Evolutionary conservation across 1,140 invertebrate genomes (phyloP), one percentile per base, ranked within the genome.

Genomic region (Acromyrmex echinatior): DNA sequence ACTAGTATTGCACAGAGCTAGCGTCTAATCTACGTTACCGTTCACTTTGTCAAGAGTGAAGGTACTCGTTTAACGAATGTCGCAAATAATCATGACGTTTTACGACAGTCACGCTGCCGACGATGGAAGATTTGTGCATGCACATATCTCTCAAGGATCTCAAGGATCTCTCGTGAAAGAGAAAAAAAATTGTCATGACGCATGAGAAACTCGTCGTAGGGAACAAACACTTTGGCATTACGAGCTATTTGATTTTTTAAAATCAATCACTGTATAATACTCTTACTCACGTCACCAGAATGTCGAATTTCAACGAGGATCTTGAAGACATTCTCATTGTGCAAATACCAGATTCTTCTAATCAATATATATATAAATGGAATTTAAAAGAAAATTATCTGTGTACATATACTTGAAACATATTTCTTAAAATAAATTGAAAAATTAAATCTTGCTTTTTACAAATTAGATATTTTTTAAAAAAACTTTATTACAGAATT

Each of bases 61-160:
- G 51, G 51, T 71, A 39, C 21, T 71, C 12, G 39, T 66, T 68
- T 68, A 80, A 81, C 21, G 51, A 71, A 71, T 58, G 66, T 81
- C 79, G 79, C 79, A 81, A 71, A 58, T 71, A 71, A 81, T 58
- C n/a, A 25, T 56, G 76, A 79, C 12, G 65, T 71, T 71, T 71
- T 65, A 39, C 39, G 31, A 6, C 66, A 39, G 14, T 58, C 51
- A 21, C 49, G 45, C 49, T 70, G 49, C 16, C 65, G 78, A 81
- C 31, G 65, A 70, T 49, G 78, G 18, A 53, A 71, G 65, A 14
- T 56, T 70, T 56, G 65, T 39, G 49, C 49, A 70, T 71, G 31
- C 25, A 58, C 9, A 25, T 79, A 79, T 79, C 25, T 79, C 16
- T 56, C 78, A 81, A 81, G 78, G 78, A 81, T 78, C 39, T 81